Percentiles rank a stretch among this genome's conserved stretches.
Evolutionary conservation across 2,113 vertebrate species (phyloP).

Genomic region (Riparia riparia): DNA sequence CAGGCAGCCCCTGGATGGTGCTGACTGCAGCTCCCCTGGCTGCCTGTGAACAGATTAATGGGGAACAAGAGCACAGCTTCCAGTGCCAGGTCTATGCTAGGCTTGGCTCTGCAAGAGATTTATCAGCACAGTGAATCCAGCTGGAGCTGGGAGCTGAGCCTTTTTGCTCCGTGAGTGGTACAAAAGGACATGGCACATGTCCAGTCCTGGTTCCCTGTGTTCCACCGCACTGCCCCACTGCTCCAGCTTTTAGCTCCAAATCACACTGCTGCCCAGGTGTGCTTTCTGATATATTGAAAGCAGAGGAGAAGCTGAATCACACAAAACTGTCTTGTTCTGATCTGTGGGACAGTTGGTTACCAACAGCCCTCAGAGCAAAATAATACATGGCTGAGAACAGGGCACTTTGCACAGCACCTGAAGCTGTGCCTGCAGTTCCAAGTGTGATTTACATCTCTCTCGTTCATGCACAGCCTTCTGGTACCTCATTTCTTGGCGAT

Average conservation of each 20-base stretch:
- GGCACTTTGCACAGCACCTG: neutral
- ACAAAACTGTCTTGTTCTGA: neutral
- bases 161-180: neutral
- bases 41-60: neutral
- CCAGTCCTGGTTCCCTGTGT: neutral
- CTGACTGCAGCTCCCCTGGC: neutral
- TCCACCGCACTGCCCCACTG: neutral
- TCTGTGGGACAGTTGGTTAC: neutral
- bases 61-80: neutral
- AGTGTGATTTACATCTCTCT: conserved; percentile 25
- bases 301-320: conserved; percentile 22
- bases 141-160: neutral
- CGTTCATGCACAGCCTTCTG: neutral
- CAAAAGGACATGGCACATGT: neutral
- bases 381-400: neutral
- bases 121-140: fast-evolving
- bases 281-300: neutral
- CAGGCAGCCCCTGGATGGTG: fast-evolving
- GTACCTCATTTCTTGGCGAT: neutral
- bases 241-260: neutral
- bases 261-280: neutral
- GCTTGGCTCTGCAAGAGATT: neutral
- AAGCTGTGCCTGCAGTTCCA: neutral
- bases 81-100: neutral
- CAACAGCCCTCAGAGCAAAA: neutral